Evolutionary conservation across 2,113 vertebrate species (phyloP), one percentile per base, ranked within the genome.

Genomic region (Chauna torquata): DNA sequence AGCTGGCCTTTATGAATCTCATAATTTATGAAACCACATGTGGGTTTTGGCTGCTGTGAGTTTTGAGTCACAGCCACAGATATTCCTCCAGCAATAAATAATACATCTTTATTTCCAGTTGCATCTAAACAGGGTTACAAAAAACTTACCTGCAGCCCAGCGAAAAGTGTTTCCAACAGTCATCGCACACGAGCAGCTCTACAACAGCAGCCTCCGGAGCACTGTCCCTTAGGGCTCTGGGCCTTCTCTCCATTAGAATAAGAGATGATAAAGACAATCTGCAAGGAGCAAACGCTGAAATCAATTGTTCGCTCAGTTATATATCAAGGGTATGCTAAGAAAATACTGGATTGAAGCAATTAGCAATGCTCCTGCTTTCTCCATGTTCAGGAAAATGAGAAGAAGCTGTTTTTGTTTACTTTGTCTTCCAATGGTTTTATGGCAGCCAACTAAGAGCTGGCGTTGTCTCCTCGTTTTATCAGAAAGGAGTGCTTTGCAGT

Each of bases 61-160:
- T 81, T 81, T 59, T 78, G 59, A 81, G 64, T 78, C 86, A 82
- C n/a, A 92, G 65, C 55, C 69, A 59, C 3, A 16, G 45, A n/a
- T 88, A 52, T 68, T 71, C 57, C 24, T 81, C 45, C 36, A 86
- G 72, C 50, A 88, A 68, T 92, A 91, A 86, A 94, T 95, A 93
- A 95, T 82, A 78, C 38, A 88, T 88, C 82, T 93, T 86, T 68
- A 62, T 55, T 92, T 93, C 69, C 80, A 81, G 57, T 71, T 55
- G 40, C 47, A 86, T 90, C 55, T 95, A 83, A 71, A 70, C 38
- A 75, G 34, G 50, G 83, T 88, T 90, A 58, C 59, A 71, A 25
- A 95, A 86, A 78, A 83, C 8, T 59, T 77, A 71, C 24, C n/a
- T 28, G 25, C 38, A 71, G 40, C n/a, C 55, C 80, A 93, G 54